Conservation (phyloP, 1,140 invertebrate genomes). For the Conopomorpha cramerella region DNA sequence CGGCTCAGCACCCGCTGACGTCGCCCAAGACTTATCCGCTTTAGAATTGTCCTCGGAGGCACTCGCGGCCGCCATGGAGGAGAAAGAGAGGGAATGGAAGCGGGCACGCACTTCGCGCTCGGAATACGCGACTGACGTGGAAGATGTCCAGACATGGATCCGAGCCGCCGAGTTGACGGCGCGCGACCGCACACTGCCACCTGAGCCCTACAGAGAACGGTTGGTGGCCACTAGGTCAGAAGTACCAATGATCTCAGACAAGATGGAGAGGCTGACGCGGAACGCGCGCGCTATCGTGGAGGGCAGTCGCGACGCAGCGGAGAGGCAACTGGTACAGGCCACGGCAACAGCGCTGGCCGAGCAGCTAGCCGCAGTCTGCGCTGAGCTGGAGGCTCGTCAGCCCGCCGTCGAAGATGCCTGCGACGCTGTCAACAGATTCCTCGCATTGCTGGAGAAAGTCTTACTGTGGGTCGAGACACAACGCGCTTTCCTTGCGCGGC, state of each 20-base stretch:
- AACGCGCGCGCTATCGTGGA: conserved; percentile 80
- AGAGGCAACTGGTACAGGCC: conserved; percentile 75
- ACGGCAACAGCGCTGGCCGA: conserved; percentile 77
- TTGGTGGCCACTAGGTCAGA: conserved; percentile 78
- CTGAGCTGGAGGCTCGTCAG: conserved; percentile 81
- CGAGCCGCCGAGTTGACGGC: conserved; percentile 80
- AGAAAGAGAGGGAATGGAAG: conserved; percentile 84
- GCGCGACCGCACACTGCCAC: conserved; percentile 78
- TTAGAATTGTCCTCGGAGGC: conserved; percentile 81
- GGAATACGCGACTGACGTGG: conserved; percentile 79
- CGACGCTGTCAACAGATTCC: conserved; percentile 86
- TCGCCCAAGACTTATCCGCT: conserved; percentile 74
- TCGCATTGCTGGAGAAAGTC: conserved; percentile 80
- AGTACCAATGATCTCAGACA: conserved; percentile 72
- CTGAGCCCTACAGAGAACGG: conserved; percentile 75
- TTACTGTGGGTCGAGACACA: conserved; percentile 84
- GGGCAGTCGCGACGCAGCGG: conserved; percentile 75
- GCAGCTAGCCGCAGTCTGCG: conserved; percentile 76
- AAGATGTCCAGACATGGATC: conserved; percentile 82
- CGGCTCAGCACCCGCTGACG: conserved; percentile 73
- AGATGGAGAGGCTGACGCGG: conserved; percentile 75
- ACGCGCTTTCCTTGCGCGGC: conserved; percentile 75
- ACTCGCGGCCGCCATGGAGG: conserved; percentile 78
- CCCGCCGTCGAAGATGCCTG: conserved; percentile 83
- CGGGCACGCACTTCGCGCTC: conserved; percentile 78